Base-by-base conservation (phyloP, 1,140 invertebrate genomes). In the Cephus cinctus region DNA sequence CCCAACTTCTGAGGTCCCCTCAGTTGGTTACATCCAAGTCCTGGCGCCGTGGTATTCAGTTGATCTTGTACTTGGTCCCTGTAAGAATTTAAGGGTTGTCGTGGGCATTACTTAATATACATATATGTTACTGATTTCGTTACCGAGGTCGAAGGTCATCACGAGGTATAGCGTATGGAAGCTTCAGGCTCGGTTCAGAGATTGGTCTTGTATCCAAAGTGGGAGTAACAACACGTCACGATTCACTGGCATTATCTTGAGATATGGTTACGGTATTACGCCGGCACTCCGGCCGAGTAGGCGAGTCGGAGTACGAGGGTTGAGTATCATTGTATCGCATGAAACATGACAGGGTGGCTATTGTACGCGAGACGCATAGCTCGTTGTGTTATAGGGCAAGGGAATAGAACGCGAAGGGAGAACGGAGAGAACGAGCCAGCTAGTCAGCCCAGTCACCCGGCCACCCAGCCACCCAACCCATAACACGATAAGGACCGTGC, bases 401-500 rank as follows among this genome's bases (percentile, higher is more conserved):
- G 36, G 15, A 36, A 30, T n/a, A 30, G 36, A 20, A 20, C 27
- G 31, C 41, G 52, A 43, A 45, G 34, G 45, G 57, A 35, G 54
- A 43, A 25, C 35, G 35, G 34, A 44, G 57, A 35, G 54, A 43
- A 25, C 35, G 35, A 53, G 56, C 52, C 57, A 56, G 57, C 49
- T 45, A 56, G 43, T 54, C 55, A 45, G 20, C 23, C 18, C 50
- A n/a, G 25, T 41, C 45, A 41, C 41, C 48, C 48, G 36, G 49
- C 30, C 42, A 40, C 27, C 15, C 38, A 40, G 42, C 40, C 36
- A 42, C 47, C 43, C 44, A 60, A 52, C 50, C 57, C 59, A 64
- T 73, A 74, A 72, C 67, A 68, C 63, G 74, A 76, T 76, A 76
- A 76, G 74, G 72, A 71, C 63, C 67, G 49, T 66, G 64, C 69